Conservation (phyloP, 1,140 invertebrate genomes). For the Atopsyche davidsoni region DNA sequence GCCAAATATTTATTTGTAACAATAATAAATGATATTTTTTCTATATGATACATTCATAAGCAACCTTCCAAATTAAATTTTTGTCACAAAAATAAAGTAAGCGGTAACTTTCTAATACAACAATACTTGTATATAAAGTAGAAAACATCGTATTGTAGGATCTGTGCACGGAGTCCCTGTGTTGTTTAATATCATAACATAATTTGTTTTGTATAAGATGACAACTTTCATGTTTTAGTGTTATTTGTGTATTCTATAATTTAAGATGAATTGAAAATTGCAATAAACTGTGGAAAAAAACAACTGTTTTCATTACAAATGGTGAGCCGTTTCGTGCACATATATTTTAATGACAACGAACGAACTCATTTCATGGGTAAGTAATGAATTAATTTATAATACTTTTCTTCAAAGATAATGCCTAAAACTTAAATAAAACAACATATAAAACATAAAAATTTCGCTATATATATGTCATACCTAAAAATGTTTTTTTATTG, state of each 20-base stretch:
- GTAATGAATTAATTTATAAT: too few species aligned
- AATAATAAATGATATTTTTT: conserved; percentile 3
- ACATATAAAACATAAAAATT: too few species aligned
- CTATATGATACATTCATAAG: conserved; percentile 1
- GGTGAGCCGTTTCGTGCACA: too few species aligned
- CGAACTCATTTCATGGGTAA: too few species aligned
- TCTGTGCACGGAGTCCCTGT: neutral
- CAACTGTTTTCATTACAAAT: too few species aligned
- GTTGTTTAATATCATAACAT: conserved; percentile 10
- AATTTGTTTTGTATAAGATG: conserved; percentile 28
- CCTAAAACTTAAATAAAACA: too few species aligned
- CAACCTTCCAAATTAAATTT: neutral
- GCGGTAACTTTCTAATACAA: conserved; percentile 1
- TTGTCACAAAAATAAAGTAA: neutral
- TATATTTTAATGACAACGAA: too few species aligned
- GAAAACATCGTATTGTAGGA: neutral
- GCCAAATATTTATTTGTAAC: too few species aligned
- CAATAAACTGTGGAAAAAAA: conserved; percentile 12
- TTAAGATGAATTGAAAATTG: conserved; percentile 15
- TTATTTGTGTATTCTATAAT: conserved; percentile 28
- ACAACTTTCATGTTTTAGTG: conserved; percentile 24
- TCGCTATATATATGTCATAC: too few species aligned
- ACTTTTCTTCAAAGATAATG: too few species aligned
- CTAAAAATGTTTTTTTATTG: too few species aligned
- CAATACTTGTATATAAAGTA: neutral